A percentile compares a stretch with the other conserved stretches of the same genome.
These are phyloP conservation scores for Neosilurus mollespiculum DNA, from an alignment of 2,797 vertebrate genomes.

Conservation along the genomic window DNA sequence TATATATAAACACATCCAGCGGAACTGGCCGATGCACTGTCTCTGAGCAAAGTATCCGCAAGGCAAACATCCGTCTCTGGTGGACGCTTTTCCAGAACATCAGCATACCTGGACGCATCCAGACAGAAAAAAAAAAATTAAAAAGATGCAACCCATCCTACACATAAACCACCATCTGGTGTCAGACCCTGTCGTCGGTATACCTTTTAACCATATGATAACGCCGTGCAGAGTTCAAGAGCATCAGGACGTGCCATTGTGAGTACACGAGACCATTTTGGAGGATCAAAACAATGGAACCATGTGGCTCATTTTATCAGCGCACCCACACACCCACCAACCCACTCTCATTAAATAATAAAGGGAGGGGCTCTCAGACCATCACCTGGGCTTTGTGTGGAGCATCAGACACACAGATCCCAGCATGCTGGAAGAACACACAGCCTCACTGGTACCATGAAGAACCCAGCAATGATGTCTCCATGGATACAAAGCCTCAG, in stretches of 20 bases:
- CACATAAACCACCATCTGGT: too few species aligned
- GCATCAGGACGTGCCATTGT: background rate
- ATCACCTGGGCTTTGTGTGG: slow-evolving; percentile 38
- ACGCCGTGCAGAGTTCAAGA: background rate
- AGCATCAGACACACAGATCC: slow-evolving; percentile 40
- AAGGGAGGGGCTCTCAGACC: slow-evolving; percentile 49
- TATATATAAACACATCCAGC: slow-evolving; percentile 15
- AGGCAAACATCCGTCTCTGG: slow-evolving; percentile 43
- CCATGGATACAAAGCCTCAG: background rate
- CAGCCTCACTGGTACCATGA: background rate
- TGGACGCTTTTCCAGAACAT: slow-evolving; percentile 21
- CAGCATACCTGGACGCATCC: background rate
- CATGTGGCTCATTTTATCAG: slow-evolving; percentile 4
- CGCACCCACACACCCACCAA: background rate
- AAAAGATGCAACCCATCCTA: too few species aligned
- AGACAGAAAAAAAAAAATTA: too few species aligned
- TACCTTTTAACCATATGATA: background rate
- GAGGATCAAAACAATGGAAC: slow-evolving; percentile 15
- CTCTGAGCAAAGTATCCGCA: slow-evolving; percentile 40
- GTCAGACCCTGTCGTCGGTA: too few species aligned
- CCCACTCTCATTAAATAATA: slow-evolving; percentile 21
- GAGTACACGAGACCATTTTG: background rate
- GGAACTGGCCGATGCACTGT: slow-evolving; percentile 39
- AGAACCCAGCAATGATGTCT: background rate
- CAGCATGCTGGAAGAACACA: background rate